These are phyloP conservation scores for Smutsia gigantea DNA, from an alignment of 2,797 vertebrate species.

Conservation along the genomic window DNA sequence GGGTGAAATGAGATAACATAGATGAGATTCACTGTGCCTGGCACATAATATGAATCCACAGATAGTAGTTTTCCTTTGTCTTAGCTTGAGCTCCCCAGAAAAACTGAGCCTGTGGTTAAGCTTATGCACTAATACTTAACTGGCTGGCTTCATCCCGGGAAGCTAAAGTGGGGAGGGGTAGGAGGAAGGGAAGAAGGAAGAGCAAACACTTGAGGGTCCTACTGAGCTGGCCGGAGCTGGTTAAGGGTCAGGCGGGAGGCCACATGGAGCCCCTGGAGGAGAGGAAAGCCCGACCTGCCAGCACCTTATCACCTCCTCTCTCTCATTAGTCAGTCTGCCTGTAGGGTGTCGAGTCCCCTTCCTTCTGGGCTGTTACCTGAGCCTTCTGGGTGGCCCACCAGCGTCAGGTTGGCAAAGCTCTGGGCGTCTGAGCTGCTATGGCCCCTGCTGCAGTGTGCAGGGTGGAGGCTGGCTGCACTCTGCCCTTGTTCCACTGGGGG, in stretches of 20 bases:
- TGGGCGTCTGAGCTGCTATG: background rate
- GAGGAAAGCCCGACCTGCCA: no score
- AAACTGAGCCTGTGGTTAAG: background rate
- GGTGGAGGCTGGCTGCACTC: background rate
- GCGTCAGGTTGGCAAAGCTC: background rate
- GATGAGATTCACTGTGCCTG: background rate
- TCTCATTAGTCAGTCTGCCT: background rate
- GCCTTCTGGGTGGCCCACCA: background rate
- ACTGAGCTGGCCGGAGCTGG: background rate
- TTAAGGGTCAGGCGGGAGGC: accelerated
- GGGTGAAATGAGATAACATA: background rate
- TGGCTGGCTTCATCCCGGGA: background rate
- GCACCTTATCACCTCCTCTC: background rate
- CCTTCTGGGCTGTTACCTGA: background rate
- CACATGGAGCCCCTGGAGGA: background rate
- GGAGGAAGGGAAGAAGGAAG: background rate
- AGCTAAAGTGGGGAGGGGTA: background rate
- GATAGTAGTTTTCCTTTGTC: background rate
- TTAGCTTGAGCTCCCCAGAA: background rate
- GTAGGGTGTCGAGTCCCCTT: background rate
- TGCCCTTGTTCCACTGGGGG: background rate
- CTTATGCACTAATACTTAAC: background rate
- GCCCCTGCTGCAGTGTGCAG: background rate
- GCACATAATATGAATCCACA: background rate
- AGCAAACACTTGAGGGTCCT: background rate